Evolutionary conservation across 2,113 vertebrate genomes (phyloP), one percentile per base, ranked within the genome.

Genomic region (Dromaius novaehollandiae): DNA sequence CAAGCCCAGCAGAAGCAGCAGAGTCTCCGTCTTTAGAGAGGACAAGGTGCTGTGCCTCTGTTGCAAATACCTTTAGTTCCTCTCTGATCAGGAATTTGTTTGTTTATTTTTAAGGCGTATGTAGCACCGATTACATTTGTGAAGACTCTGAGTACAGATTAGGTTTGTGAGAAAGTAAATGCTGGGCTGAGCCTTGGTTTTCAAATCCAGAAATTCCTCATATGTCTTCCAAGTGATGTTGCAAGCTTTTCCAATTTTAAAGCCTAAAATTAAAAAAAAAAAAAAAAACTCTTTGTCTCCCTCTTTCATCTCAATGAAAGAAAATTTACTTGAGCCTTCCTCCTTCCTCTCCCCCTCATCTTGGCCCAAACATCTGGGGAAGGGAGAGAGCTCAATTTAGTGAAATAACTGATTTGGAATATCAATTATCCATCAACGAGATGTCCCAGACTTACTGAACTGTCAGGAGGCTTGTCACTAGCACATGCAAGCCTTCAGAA

Each of bases 351-450:
- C 7, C 13, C 4, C 2, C 8, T 63, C 21, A 44, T 82, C 58
- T 89, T 84, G 32, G 24, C 51, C 55, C 58, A 38, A 91, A 68
- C 78, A 48, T 81, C 75, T 82, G 75, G 50, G 63, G 91, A 93
- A 90, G 92, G 66, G 12, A 68, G 26, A 55, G n/a, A 68, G 40
- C 88, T 91, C 50, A 44, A 3, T 95, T 79, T 79, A 88, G 74
- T 92, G 81, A 86, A 94, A 81, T 83, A 44, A 85, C 32, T 93
- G 48, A 92, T 94, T 93, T 95, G 76, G 76, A 96, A 86, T 96
- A 95, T 94, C 85, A 96, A 66, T 96, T 95, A 95, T 68, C 89
- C 42, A 64, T 97, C 86, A 96, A 92, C 97, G 88, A 91, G 44
- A 65, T 1, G 2, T 71, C 78, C 75, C 4, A 9, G 60, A 30